phyloP scores from a whole-genome alignment of 2,113 vertebrate genomes.

The Amazona guildingii region DNA sequence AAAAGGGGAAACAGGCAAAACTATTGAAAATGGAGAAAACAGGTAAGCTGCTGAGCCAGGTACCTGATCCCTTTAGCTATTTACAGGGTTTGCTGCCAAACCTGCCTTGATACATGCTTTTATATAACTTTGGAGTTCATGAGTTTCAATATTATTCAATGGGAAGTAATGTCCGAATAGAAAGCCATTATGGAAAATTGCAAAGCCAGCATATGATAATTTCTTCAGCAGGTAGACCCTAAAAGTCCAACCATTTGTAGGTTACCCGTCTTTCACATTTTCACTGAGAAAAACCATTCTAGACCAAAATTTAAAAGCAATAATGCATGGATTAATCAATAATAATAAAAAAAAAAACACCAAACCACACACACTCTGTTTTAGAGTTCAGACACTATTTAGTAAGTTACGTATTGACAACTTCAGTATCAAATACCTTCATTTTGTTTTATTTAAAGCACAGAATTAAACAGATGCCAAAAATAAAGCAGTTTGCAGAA shows the following conservation, averaged over 20 bases:
- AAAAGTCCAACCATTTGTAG: not conserved
- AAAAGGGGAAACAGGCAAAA: not conserved
- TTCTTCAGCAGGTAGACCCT: not conserved
- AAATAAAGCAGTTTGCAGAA: slow-evolving; percentile 33
- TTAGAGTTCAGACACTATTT: not conserved
- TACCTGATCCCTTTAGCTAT: not conserved
- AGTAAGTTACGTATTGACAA: not conserved
- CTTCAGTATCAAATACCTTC: not conserved
- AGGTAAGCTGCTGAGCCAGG: not conserved
- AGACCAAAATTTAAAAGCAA: not conserved
- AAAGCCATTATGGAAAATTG: fast-evolving
- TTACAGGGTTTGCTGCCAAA: not conserved
- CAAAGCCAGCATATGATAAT: not conserved
- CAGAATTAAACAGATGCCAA: slow-evolving; percentile 18
- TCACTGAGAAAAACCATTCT: not conserved
- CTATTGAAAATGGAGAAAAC: not conserved
- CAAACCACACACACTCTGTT: not conserved
- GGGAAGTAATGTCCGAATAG: not conserved
- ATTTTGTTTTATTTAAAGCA: not conserved
- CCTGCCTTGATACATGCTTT: not conserved
- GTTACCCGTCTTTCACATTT: not conserved
- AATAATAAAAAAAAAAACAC: not conserved
- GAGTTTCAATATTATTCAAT: not conserved
- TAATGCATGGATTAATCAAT: fast-evolving
- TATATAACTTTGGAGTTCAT: not conserved